Evolutionary conservation across 1,140 invertebrate species (phyloP), one percentile per base, ranked within the genome.

Genomic region (Drosophila mojavensis): DNA sequence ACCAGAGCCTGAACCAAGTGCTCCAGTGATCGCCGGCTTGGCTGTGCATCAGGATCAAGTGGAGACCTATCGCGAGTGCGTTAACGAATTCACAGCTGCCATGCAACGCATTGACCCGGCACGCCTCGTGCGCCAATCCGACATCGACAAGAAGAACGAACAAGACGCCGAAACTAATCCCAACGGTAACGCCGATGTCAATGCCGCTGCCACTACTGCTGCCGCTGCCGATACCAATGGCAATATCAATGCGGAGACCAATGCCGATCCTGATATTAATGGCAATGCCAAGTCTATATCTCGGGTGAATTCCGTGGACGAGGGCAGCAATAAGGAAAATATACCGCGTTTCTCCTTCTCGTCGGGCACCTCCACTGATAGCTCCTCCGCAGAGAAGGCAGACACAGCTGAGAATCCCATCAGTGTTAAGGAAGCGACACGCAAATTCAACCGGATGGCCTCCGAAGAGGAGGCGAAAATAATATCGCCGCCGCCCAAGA

Each of bases 401-500:
- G 89, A 91, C 7, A 43, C 48, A 0, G 51, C 69, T 24, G 93
- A 93, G 33, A 94, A 94, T 72, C 94, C 95, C 78, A 95, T 98
- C 70, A 97, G 97, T 75, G 97, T 99, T 4, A 97, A 97, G 91
- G 98, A 99, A 92, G 94, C 97, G 71, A 97, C 97, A 84, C 96
- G 97, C 93, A 97, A 97, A 92, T 97, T 98, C 92, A 98, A 98
- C 92, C 94, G 96, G 79, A 95, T 98, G 94, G 97, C 97, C 56
- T 97, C 96, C 5, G 95, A 97, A 79, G 95, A 94, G 81, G 96
- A 96, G 64, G 91, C 92, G 13, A 91, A 89, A 75, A 93, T 96
- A 6, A 86, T 94, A 41, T 95, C 93, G 79, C 94, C 93, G 48
- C 93, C 93, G 47, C 86, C 92, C 66, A 95, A 94, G 91, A 95